Evolutionary conservation across 92 coral and sea anemone genomes (phyloP).

Genomic region (Siderastrea siderea): DNA sequence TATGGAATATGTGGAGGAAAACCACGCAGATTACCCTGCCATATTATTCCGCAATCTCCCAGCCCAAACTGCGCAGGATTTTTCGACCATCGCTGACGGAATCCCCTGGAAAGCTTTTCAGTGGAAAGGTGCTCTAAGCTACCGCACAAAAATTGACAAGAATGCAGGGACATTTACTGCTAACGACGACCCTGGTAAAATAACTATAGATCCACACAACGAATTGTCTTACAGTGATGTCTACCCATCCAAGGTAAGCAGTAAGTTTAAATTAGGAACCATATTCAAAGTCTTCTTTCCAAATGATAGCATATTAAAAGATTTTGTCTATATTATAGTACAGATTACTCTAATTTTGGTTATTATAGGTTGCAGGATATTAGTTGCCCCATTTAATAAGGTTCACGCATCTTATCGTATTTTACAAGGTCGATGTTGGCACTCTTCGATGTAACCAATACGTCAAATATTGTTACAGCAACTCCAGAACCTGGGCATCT

Average conservation of each 20-base stretch:
- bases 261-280: too few species aligned
- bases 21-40: slow-evolving; percentile 47
- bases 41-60: slow-evolving; percentile 79
- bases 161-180: slow-evolving; percentile 35
- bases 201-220: slow-evolving; percentile 73
- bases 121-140: slow-evolving; percentile 42
- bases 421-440: too few species aligned
- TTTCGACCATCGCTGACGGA: slow-evolving; percentile 39
- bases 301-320: too few species aligned
- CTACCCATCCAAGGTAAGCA: slow-evolving; percentile 67
- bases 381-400: too few species aligned
- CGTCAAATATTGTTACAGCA: too few species aligned
- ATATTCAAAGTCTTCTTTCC: too few species aligned
- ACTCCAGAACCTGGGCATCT: too few species aligned
- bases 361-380: too few species aligned
- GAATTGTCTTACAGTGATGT: slow-evolving; percentile 51
- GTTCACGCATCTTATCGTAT: too few species aligned
- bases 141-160: slow-evolving; percentile 38
- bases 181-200: slow-evolving; percentile 56
- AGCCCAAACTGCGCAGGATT: slow-evolving; percentile 40
- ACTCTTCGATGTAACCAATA: too few species aligned
- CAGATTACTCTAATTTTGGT: too few species aligned
- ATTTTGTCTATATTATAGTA: too few species aligned
- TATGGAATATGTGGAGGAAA: slow-evolving; percentile 42
- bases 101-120: slow-evolving; percentile 44